Base-by-base conservation (phyloP, 2,113 vertebrate species). In the Haemorhous mexicanus region DNA sequence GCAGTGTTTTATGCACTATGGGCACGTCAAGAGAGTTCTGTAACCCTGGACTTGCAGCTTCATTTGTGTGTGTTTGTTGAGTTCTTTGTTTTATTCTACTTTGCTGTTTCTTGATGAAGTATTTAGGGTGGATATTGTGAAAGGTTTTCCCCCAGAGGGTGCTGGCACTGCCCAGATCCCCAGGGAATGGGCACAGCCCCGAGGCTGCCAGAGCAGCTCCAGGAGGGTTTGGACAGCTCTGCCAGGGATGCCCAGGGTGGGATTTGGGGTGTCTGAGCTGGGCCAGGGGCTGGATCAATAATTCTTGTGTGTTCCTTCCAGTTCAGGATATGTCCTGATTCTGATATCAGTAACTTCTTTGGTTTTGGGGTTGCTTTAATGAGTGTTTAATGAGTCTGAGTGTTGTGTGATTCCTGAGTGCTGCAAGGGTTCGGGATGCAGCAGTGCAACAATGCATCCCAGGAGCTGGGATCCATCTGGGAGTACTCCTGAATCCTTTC, bases 1-100 rank as follows among this genome's bases (percentile, higher is more conserved):
- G 68, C 14, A 9, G 23, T 1, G 1, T 9, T 63, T 18, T 21
- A 0, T 39, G 73, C 13, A 0, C 41, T 52, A 0, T 6, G 0
- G 11, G 41, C 56, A 21, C 1, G 0, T 39, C 27, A 0, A 1
- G 35, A 44, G 58, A 3, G 5, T 28, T 22, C 41, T 18, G 30
- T 35, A 12, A 66, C 9, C 44, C n/a, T 19, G 49, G 10, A 1
- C n/a, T 55, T 16, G 44, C 58, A 47, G 78, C 11, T 56, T 18
- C 5, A 0, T 43, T 80, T 19, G 13, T 23, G 10, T 32, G 44
- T 35, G 22, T 8, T 64, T 56, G 33, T 46, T 4, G 14, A 26
- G n/a, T 24, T n/a, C 23, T 74, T 52, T 8, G 5, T 44, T 87
- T 58, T 17, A 22, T 33, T 63, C 16, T 16, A 0, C 53, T 80